phyloP scores from a whole-genome alignment of 2,797 vertebrate genomes.

The Falco berigora region DNA sequence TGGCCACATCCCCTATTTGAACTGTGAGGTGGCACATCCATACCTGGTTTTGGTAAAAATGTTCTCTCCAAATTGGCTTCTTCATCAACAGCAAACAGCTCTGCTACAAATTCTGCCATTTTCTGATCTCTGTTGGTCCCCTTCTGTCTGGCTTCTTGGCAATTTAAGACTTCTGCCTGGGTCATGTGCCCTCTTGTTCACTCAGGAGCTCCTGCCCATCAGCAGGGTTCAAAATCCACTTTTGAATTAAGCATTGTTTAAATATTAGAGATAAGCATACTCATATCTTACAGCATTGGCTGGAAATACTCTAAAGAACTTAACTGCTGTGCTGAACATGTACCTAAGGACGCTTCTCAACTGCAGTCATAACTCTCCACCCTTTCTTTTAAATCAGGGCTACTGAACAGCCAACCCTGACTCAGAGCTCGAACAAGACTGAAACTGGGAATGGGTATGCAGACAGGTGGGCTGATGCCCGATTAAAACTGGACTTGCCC shows the following conservation, averaged over 20 bases:
- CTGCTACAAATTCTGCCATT: neutral
- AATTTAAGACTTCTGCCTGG: neutral
- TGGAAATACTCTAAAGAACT: neutral
- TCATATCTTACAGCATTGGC: neutral
- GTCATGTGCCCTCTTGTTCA: neutral
- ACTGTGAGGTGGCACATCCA: neutral
- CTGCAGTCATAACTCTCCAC: neutral
- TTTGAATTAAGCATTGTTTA: neutral
- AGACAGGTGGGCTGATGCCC: neutral
- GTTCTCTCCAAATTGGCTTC: neutral
- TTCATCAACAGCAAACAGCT: neutral
- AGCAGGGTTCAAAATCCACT: neutral
- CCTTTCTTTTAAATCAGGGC: neutral
- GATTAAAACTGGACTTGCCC: neutral
- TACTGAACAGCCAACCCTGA: neutral
- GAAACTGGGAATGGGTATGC: neutral
- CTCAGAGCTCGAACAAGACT: neutral
- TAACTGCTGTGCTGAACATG: neutral
- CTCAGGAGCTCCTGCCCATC: neutral
- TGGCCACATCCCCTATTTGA: neutral
- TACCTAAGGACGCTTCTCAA: neutral
- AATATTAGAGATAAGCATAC: neutral
- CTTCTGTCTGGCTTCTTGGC: neutral
- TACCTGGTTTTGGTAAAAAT: neutral
- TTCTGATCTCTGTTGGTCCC: neutral